phyloP scores from a whole-genome alignment of 1,140 invertebrate species.

The Psix sp. region DNA sequence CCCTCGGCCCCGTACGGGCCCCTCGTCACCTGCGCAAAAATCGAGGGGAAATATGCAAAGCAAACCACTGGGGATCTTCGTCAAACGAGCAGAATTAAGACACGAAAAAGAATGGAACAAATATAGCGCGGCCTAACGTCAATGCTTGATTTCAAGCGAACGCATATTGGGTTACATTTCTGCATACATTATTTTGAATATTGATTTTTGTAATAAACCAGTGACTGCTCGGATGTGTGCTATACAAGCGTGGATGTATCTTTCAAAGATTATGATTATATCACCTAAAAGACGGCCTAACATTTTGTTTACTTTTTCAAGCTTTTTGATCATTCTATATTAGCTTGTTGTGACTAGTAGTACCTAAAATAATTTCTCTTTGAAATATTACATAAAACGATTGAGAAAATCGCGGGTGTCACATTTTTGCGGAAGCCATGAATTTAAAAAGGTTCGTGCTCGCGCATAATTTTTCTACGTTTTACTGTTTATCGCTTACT shows the following conservation, averaged over 20 bases:
- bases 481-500: slow-evolving; percentile 70
- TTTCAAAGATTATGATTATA: no score
- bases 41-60: slow-evolving; percentile 66
- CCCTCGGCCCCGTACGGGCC: slow-evolving; percentile 51
- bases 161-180: slow-evolving; percentile 8
- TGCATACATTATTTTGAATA: not conserved
- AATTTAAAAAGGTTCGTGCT: slow-evolving; percentile 69
- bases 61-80: slow-evolving; percentile 57
- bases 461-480: slow-evolving; percentile 72
- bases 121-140: slow-evolving; percentile 20
- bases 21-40: slow-evolving; percentile 63
- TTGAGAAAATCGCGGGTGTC: slow-evolving; percentile 40
- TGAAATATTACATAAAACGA: slow-evolving; percentile 47
- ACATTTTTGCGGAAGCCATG: slow-evolving; percentile 56
- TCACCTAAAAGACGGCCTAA: no score
- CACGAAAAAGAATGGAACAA: slow-evolving; percentile 21
- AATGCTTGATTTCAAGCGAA: slow-evolving; percentile 22
- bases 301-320: no score
- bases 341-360: slow-evolving; percentile 39
- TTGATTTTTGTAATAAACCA: not conserved
- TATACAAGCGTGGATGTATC: no score
- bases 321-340: no score
- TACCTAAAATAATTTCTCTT: slow-evolving; percentile 16
- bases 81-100: slow-evolving; percentile 65
- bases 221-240: no score